These are phyloP conservation scores for Peromyscus maniculatus DNA, from an alignment of 2,113 vertebrate genomes.

Conservation along the genomic window DNA sequence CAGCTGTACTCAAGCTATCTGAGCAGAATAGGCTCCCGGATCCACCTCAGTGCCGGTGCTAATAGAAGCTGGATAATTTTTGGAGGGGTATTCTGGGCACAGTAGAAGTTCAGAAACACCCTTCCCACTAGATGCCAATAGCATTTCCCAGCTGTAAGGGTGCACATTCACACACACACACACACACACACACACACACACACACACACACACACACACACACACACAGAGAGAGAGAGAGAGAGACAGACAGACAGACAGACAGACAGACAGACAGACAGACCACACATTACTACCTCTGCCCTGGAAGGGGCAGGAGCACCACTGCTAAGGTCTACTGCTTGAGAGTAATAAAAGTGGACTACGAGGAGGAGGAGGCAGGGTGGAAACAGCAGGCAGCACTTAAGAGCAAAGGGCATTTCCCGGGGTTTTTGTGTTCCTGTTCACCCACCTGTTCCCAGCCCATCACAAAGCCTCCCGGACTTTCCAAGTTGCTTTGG, in stretches of 20 bases:
- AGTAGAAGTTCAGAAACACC: rapidly evolving
- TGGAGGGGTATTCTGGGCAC: rapidly evolving
- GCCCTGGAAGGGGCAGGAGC: not conserved
- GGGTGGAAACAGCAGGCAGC: not conserved
- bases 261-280: no score
- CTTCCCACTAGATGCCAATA: not conserved
- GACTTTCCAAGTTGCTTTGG: not conserved
- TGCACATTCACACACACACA: not conserved
- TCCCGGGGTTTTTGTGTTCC: not conserved
- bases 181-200: not conserved
- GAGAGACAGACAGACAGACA: no score
- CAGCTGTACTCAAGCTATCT: not conserved
- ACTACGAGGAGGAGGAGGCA: not conserved
- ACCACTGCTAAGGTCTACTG: not conserved
- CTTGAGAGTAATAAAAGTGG: no score
- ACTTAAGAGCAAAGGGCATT: not conserved
- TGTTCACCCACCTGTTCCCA: rapidly evolving
- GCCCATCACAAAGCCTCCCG: not conserved
- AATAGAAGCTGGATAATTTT: rapidly evolving
- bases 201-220: not conserved
- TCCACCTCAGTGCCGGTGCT: rapidly evolving
- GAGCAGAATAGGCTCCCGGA: not conserved
- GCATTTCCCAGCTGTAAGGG: not conserved
- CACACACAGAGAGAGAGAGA: no score
- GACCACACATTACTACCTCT: not conserved